Evolutionary conservation across 2,888 invertebrate species (phyloP), one percentile per base, ranked within the genome.

Genomic region (Volucella bombylans): DNA sequence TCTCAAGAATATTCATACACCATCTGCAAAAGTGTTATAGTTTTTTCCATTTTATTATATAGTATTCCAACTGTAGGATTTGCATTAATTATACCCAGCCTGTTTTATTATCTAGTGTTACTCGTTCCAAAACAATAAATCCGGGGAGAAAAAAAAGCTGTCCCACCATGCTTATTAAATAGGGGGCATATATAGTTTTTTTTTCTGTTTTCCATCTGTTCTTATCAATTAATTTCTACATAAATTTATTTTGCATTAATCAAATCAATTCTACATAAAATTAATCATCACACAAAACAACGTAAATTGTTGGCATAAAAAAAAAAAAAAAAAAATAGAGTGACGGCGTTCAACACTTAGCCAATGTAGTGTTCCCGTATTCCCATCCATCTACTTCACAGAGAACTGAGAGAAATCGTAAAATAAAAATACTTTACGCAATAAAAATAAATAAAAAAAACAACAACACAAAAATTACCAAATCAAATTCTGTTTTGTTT

Each of bases 211-310:
- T 38, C 49, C 38, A 9, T 38, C 1, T 8, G 49, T 50, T 68
- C 31, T 23, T 11, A 67, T 23, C 43, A 50, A 12, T 69, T 47
- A 54, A 61, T 18, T 55, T 62, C 4, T 23, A 54, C 47, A 43
- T 49, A 43, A 64, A 23, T 62, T 18, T 14, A 64, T 47, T 82
- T 49, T 78, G 73, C 64, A 73, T 78, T 73, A 62, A 82, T 82
- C 73, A 73, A 73, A 82, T 82, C 68, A 73, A 73, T 69, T 73
- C 69, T 57, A 31, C 64, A 82, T 78, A 73, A 82, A 78, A 64
- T 78, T 73, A 78, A 72, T 77, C 71, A 77, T 77, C 38, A 74
- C 43, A 64, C 55, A 68, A 69, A 57, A 81, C 18, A 43, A 65
- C 52, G 31, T 23, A 39, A 52, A n/a, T 31, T 47, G 9, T 14